phyloP scores from a whole-genome alignment of 2,888 invertebrate species.

The Noctua janthe region DNA sequence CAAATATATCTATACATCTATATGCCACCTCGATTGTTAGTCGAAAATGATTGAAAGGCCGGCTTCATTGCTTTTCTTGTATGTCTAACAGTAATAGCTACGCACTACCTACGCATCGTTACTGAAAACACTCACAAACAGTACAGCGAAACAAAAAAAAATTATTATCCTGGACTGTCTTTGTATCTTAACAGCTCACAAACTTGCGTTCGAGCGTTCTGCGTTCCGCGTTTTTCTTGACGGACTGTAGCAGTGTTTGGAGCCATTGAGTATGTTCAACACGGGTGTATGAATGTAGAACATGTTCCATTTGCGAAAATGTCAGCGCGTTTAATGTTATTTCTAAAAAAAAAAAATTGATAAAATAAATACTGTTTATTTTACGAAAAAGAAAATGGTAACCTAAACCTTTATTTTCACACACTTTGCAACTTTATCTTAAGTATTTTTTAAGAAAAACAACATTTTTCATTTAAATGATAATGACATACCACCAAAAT shows the following conservation, averaged over 20 bases:
- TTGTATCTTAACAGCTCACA: background rate
- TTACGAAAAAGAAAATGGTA: background rate
- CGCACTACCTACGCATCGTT: background rate
- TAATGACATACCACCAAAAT: conserved; percentile 68
- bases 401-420: conserved; percentile 35
- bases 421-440: conserved; percentile 16
- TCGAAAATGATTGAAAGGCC: conserved; percentile 1
- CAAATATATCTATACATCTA: background rate
- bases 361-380: background rate
- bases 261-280: background rate
- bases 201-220: background rate
- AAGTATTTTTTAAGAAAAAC: conserved; percentile 42
- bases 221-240: background rate
- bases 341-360: background rate
- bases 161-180: background rate
- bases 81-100: background rate
- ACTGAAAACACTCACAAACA: background rate
- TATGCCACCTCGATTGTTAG: conserved; percentile 11
- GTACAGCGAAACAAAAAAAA: background rate
- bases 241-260: no score
- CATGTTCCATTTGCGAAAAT: background rate
- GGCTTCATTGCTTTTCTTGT: background rate
- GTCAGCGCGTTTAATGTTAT: background rate
- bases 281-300: background rate
- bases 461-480: conserved; percentile 68